These are phyloP conservation scores for Apodemia duryi DNA, from an alignment of 2,888 invertebrate genomes.

Conservation along the genomic window DNA sequence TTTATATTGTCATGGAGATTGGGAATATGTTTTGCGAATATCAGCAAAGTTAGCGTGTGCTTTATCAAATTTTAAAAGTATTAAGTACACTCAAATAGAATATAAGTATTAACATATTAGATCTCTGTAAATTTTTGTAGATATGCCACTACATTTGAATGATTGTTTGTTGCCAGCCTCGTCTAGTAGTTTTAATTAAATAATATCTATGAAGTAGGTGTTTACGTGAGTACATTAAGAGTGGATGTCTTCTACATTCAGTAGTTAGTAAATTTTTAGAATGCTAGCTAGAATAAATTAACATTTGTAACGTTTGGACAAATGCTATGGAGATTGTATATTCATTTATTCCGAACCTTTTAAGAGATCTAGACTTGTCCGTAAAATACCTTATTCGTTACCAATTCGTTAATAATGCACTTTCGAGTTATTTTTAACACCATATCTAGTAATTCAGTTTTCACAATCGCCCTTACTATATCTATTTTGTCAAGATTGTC, in stretches of 20 bases:
- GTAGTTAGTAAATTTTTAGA: constrained; percentile 78
- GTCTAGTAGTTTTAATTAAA: constrained; percentile 67
- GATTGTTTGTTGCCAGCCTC: constrained; percentile 50
- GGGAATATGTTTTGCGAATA: neutral
- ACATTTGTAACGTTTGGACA: constrained; percentile 49
- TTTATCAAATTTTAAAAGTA: constrained; percentile 1
- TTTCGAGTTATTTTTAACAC: constrained; percentile 40
- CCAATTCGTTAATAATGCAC: constrained; percentile 62
- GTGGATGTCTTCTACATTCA: constrained; percentile 69
- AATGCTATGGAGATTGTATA: constrained; percentile 23
- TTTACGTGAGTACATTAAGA: constrained; percentile 68
- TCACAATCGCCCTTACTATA: neutral
- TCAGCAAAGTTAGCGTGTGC: neutral
- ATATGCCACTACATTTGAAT: constrained; percentile 14
- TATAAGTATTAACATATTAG: constrained; percentile 15
- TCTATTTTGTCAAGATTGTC: neutral
- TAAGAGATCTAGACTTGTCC: constrained; percentile 13
- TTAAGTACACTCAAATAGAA: constrained; percentile 18
- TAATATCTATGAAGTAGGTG: constrained; percentile 69
- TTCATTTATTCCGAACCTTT: constrained; percentile 18
- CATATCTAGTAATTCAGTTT: constrained; percentile 12
- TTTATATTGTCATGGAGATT: neutral
- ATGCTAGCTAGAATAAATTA: constrained; percentile 77
- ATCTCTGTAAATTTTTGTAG: constrained; percentile 15
- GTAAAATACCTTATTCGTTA: constrained; percentile 33